Evolutionary conservation across 2,113 vertebrate genomes (phyloP).

Genomic region (Euleptes europaea): DNA sequence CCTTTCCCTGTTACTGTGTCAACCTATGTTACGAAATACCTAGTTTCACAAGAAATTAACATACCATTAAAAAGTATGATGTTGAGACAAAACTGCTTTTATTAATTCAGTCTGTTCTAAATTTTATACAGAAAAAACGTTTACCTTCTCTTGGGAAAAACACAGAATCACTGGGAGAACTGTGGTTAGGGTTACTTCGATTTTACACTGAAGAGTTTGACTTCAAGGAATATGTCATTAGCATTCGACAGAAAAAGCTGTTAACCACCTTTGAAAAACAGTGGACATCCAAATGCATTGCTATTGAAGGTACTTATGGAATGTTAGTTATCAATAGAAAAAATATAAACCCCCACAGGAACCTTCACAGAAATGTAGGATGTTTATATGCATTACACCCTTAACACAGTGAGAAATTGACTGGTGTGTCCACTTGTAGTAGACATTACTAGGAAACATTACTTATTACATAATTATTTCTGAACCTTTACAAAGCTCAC

Average conservation of each 20-base stretch:
- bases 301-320: slow-evolving; percentile 88
- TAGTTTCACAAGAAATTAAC: not conserved
- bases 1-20: not conserved
- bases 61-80: not conserved
- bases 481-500: not conserved
- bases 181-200: slow-evolving; percentile 93
- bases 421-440: not conserved
- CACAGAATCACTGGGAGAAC: slow-evolving; percentile 90
- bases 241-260: slow-evolving; percentile 93
- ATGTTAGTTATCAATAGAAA: not conserved
- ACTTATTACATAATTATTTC: not conserved
- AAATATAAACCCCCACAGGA: not conserved
- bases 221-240: slow-evolving; percentile 97
- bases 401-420: not conserved
- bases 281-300: slow-evolving; percentile 99
- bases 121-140: slow-evolving; percentile 78
- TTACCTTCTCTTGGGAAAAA: slow-evolving; percentile 86
- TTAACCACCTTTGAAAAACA: slow-evolving; percentile 98
- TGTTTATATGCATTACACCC: not conserved
- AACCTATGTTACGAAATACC: not conserved
- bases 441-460: not conserved
- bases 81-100: not conserved
- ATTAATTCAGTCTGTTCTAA: not conserved
- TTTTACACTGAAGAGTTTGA: slow-evolving; percentile 99
- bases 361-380: not conserved